These are phyloP conservation scores for Ceratotherium simum DNA, from an alignment of 2,113 vertebrate species.

Conservation along the genomic window DNA sequence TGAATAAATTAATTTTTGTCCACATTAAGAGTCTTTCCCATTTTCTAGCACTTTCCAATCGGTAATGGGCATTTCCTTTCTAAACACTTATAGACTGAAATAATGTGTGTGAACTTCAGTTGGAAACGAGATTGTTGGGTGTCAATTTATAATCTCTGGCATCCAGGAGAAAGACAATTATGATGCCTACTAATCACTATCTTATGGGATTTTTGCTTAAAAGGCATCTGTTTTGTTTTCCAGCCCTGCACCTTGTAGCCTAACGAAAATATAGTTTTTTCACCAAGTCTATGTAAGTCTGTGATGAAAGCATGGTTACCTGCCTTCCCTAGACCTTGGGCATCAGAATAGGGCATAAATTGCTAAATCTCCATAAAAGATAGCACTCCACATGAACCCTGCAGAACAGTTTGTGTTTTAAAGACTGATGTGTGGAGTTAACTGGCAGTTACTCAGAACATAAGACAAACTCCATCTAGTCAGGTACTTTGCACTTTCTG, in stretches of 20 bases:
- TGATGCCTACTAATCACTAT: not conserved
- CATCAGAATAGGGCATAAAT: not conserved
- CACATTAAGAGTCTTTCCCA: not conserved
- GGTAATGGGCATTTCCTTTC: not conserved
- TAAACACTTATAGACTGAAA: not conserved
- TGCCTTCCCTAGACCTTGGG: not conserved
- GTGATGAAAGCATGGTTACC: not conserved
- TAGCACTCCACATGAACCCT: not conserved
- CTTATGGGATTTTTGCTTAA: not conserved
- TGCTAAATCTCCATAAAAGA: not conserved
- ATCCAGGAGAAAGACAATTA: slow-evolving; percentile 8
- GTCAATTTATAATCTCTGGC: not conserved
- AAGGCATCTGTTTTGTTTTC: not conserved
- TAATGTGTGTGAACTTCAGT: not conserved
- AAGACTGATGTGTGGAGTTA: not conserved
- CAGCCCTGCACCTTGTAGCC: not conserved
- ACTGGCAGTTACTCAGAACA: slow-evolving; percentile 28
- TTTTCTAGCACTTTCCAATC: not conserved
- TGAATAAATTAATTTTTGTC: slow-evolving; percentile 7
- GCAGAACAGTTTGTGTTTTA: not conserved
- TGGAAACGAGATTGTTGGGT: not conserved
- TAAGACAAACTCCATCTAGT: slow-evolving; percentile 42
- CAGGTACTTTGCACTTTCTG: not conserved
- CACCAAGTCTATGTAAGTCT: not conserved
- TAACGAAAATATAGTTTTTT: not conserved